A percentile compares a stretch with the other conserved stretches of the same genome.
phyloP scores from a whole-genome alignment of 2,888 invertebrate species.

The Andrena bucephala region DNA sequence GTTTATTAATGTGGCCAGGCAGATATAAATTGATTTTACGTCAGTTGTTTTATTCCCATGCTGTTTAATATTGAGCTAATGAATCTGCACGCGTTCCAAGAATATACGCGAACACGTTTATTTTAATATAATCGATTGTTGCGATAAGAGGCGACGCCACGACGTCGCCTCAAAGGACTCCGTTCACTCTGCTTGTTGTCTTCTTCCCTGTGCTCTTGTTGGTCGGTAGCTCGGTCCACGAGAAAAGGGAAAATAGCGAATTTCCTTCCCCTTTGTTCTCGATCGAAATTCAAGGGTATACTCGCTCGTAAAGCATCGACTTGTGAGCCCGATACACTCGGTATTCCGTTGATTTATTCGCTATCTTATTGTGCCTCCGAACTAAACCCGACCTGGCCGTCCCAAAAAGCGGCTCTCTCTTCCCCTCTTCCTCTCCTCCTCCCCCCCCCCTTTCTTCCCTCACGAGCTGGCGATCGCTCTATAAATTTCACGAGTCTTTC shows the following conservation, averaged over 20 bases:
- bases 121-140: constrained; percentile 27
- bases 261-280: constrained; percentile 5
- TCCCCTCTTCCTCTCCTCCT: background rate
- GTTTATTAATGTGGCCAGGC: constrained; percentile 36
- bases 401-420: constrained; percentile 65
- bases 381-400: constrained; percentile 61
- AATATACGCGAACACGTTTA: constrained; percentile 36
- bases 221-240: background rate
- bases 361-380: constrained; percentile 69
- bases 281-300: constrained; percentile 7
- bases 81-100: constrained; percentile 21
- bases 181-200: background rate
- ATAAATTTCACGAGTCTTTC: constrained; percentile 76
- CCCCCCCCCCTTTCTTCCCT: background rate
- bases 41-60: constrained; percentile 24
- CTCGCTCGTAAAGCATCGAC: constrained; percentile 59
- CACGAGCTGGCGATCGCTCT: constrained; percentile 69
- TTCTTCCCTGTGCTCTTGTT: background rate
- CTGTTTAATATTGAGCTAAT: constrained; percentile 33
- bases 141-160: background rate
- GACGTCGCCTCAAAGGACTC: background rate
- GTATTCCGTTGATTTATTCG: constrained; percentile 73
- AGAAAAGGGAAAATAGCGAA: constrained; percentile 4
- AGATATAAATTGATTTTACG: constrained; percentile 41
- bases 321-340: constrained; percentile 51